Conservation (phyloP, 1,140 invertebrate species). For the Trinorchestia longiramus region DNA sequence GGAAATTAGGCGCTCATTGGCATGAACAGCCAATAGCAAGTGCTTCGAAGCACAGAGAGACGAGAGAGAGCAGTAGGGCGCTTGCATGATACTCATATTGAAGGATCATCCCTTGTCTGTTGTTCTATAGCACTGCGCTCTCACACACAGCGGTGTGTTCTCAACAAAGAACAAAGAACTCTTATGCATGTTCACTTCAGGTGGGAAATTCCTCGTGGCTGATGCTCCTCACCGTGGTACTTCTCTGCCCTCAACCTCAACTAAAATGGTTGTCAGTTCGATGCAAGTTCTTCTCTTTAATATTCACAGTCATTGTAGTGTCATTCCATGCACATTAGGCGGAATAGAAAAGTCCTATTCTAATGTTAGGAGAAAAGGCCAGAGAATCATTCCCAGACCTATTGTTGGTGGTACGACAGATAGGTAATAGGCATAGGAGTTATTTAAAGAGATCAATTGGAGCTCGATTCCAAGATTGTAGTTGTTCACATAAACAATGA, state of each 20-base stretch:
- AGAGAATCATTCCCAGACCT: not conserved
- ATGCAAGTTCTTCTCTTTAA: not conserved
- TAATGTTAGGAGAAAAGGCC: not conserved
- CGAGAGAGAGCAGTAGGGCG: not conserved
- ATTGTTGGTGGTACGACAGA: not conserved
- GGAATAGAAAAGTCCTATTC: not conserved
- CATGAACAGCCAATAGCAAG: not conserved
- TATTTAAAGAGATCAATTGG: slow-evolving; percentile 3
- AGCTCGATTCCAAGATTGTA: not conserved
- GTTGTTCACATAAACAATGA: not conserved
- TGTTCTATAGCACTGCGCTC: not conserved
- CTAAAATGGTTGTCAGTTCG: not conserved
- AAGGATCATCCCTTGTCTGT: not conserved
- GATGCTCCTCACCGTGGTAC: not conserved
- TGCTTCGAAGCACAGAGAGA: not conserved
- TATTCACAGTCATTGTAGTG: slow-evolving; percentile 22
- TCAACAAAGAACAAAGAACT: slow-evolving; percentile 14
- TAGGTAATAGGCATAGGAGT: not conserved
- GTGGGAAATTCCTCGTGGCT: not conserved
- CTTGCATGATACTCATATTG: not conserved
- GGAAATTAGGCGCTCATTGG: not conserved
- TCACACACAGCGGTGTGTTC: not conserved
- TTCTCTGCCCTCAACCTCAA: not conserved
- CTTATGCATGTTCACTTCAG: slow-evolving; percentile 13
- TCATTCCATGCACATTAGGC: slow-evolving; percentile 25